Conservation (phyloP, 2,888 invertebrate genomes). For the Pinctada fucata region DNA sequence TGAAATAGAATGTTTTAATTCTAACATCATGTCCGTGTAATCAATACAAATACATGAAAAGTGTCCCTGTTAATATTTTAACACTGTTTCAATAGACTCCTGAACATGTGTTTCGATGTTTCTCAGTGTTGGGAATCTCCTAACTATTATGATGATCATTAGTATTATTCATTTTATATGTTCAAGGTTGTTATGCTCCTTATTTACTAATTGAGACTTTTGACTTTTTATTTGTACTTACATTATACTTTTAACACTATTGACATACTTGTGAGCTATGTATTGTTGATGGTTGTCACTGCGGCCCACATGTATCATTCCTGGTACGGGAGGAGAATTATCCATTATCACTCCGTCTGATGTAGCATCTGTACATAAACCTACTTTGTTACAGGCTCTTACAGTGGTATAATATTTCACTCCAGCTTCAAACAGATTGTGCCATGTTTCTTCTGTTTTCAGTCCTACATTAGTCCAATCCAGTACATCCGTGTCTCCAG, state of each 20-base stretch:
- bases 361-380: constrained; percentile 43
- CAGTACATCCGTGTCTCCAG: constrained; percentile 35
- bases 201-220: background rate
- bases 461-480: constrained; percentile 44
- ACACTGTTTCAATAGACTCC: no score
- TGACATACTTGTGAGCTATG: constrained; percentile 34
- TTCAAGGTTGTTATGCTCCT: background rate
- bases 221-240: no score
- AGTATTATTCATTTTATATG: background rate
- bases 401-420: constrained; percentile 48
- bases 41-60: no score
- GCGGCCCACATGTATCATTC: constrained; percentile 45
- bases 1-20: background rate
- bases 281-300: constrained; percentile 35
- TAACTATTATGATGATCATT: background rate
- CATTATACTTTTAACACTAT: no score
- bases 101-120: no score
- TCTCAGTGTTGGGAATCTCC: no score
- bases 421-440: constrained; percentile 43
- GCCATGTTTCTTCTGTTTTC: constrained; percentile 42
- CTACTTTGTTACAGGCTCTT: constrained; percentile 54
- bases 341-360: constrained; percentile 56
- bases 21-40: background rate
- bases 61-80: no score
- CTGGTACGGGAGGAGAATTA: constrained; percentile 54